Percentiles rank a stretch among this genome's conserved stretches.
phyloP scores from a whole-genome alignment of 2,113 vertebrate genomes.

The Cyprinus carpio region DNA sequence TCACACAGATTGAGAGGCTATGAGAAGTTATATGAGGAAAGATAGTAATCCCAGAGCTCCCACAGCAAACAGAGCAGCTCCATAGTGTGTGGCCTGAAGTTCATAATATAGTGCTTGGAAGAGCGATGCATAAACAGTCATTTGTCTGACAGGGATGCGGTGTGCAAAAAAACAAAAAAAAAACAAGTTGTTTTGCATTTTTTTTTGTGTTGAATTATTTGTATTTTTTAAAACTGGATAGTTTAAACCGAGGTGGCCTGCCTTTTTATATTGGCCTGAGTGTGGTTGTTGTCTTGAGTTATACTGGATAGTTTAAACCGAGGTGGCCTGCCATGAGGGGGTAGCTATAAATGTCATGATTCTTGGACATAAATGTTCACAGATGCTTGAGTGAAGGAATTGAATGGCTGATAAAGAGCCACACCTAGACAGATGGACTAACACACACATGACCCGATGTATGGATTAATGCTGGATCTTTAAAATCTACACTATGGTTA shows the following conservation, averaged over 20 bases:
- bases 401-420: conserved; percentile 22
- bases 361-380: conserved; percentile 37
- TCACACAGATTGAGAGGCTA: conserved; percentile 5
- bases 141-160: neutral
- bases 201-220: neutral
- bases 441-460: conserved; percentile 56
- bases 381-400: conserved; percentile 13
- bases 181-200: neutral
- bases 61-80: neutral
- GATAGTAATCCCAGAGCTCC: conserved; percentile 4
- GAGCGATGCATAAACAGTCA: conserved; percentile 18
- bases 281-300: neutral
- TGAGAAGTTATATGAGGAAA: conserved; percentile 32
- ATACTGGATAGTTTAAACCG: conserved; percentile 7
- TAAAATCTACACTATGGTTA: neutral
- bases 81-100: conserved; percentile 5
- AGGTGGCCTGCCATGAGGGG: conserved; percentile 1
- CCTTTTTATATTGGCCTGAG: neutral
- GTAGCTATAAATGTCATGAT: conserved; percentile 21
- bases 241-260: no score
- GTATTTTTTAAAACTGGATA: no score
- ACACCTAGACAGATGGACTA: conserved; percentile 30
- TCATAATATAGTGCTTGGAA: conserved; percentile 25
- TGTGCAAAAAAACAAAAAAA: neutral
- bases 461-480: conserved; percentile 7